A percentile compares a stretch with the other conserved stretches of the same genome.
These are phyloP conservation scores for Orthosia cruda DNA, from an alignment of 2,888 invertebrate genomes.

Conservation along the genomic window DNA sequence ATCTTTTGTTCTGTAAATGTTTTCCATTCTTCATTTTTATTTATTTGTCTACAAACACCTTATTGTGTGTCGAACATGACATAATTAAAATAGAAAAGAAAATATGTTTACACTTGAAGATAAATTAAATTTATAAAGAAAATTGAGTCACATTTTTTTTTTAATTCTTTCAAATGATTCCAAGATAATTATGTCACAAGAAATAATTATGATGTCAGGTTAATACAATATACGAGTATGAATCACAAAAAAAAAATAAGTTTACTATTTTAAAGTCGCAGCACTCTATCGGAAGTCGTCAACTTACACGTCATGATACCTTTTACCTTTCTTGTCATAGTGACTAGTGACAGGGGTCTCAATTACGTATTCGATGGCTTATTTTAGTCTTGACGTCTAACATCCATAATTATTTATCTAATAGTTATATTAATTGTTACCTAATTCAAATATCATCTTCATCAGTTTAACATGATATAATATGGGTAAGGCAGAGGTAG, in stretches of 20 bases:
- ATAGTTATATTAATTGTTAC: background rate
- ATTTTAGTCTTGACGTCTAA: background rate
- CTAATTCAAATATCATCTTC: background rate
- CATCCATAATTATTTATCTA: slow-evolving; percentile 1
- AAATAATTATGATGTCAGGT: too few relatives aligned
- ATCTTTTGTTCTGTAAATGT: background rate
- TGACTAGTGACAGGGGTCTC: slow-evolving; percentile 42
- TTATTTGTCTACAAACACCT: background rate
- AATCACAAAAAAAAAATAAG: too few relatives aligned
- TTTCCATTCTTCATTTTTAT: too few relatives aligned
- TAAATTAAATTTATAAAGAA: too few relatives aligned
- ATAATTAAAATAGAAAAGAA: too few relatives aligned
- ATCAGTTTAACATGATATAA: background rate
- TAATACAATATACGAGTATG: too few relatives aligned
- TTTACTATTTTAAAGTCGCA: background rate
- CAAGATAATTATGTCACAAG: too few relatives aligned
- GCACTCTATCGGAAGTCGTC: background rate
- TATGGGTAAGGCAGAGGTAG: too few relatives aligned
- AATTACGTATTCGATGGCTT: slow-evolving; percentile 35
- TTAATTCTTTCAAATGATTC: too few relatives aligned
- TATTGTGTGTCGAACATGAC: too few relatives aligned
- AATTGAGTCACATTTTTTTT: too few relatives aligned
- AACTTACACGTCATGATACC: slow-evolving; percentile 13
- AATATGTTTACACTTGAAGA: too few relatives aligned
- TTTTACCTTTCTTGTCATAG: slow-evolving; percentile 39